Base-by-base conservation (phyloP, 2,797 vertebrate genomes). In the Dicrostonyx torquatus region DNA sequence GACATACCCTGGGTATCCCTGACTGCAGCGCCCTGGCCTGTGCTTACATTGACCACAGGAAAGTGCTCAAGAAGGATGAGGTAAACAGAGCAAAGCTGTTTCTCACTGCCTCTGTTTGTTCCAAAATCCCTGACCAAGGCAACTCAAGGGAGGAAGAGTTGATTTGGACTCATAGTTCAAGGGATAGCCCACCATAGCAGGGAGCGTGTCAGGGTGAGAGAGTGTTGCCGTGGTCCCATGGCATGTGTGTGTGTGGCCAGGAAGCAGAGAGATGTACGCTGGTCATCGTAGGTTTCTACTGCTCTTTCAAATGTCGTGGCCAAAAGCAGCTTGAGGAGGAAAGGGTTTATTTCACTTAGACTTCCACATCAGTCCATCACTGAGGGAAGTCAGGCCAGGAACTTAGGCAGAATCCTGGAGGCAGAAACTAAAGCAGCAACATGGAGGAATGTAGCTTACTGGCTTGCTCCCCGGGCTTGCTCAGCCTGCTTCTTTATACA, bases 11-110 rank as follows among this genome's bases (percentile, higher is more conserved):
- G 0, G 37, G 40, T 10, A 26, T 20, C 22, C 0, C 10, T 1
- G 2, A 2, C 26, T 7, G 1, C 2, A 5, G 0, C 17, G 7
- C 7, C 53, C 26, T 18, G 1, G 5, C 5, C 31, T 0, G 0
- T 0, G 18, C 34, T 58, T 40, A 86, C 20, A 0, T 43, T 4
- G 8, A 31, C 24, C 0, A 0, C 37, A 10, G 58, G 45, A 7
- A 20, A 0, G 11, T 1, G 22, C 6, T 31, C 37, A 40, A 50
- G 22, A 26, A 60, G 8, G 45, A 40, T 34, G 24, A 70, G 9
- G 13, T 34, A 48, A 1, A 48, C 17, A 48, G 58, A 48, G 18
- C 0, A 4, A 58, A 12, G 1, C 0, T 68, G 6, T 24, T 2
- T 72, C 18, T 26, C 40, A 0, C 0, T 0, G 13, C 18, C 18